These are phyloP conservation scores for Sphaeramia orbicularis DNA, from an alignment of 2,797 vertebrate species.

Conservation along the genomic window DNA sequence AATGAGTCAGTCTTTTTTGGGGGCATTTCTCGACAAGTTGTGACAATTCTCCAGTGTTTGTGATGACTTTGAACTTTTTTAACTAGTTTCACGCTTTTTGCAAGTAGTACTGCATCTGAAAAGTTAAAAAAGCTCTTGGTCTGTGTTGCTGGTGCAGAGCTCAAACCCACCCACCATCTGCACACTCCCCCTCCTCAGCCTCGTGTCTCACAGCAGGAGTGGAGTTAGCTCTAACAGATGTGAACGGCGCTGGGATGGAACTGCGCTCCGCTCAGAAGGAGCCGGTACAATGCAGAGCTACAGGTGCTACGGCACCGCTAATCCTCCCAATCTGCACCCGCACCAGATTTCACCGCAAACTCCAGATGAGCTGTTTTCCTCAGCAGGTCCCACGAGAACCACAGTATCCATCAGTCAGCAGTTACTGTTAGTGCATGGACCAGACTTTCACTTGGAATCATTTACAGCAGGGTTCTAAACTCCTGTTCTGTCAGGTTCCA, in stretches of 20 bases:
- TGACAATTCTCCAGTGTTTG: no score
- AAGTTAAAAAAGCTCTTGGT: neutral
- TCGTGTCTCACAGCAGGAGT: neutral
- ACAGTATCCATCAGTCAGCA: neutral
- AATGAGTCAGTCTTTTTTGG: no score
- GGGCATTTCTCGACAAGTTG: no score
- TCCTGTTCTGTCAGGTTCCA: no score
- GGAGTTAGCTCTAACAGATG: slow-evolving; percentile 28
- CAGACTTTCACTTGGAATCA: no score
- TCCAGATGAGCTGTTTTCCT: slow-evolving; percentile 35
- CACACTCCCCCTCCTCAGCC: neutral
- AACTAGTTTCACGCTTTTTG: neutral
- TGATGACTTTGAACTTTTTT: no score
- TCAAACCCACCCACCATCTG: slow-evolving; percentile 32
- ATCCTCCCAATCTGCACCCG: slow-evolving; percentile 50
- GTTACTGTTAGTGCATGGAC: neutral
- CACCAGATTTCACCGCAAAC: slow-evolving; percentile 45
- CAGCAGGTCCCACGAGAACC: slow-evolving; percentile 20
- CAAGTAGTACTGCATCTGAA: no score
- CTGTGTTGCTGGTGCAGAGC: slow-evolving; percentile 2
- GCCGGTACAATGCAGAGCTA: slow-evolving; percentile 33
- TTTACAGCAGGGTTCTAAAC: no score
- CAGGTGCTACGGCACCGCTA: slow-evolving; percentile 41
- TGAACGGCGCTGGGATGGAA: slow-evolving; percentile 17
- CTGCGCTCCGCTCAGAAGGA: slow-evolving; percentile 25